Percentiles rank a stretch among this genome's conserved stretches.
Evolutionary conservation across 2,113 vertebrate genomes (phyloP).

Genomic region (Hipposideros armiger): DNA sequence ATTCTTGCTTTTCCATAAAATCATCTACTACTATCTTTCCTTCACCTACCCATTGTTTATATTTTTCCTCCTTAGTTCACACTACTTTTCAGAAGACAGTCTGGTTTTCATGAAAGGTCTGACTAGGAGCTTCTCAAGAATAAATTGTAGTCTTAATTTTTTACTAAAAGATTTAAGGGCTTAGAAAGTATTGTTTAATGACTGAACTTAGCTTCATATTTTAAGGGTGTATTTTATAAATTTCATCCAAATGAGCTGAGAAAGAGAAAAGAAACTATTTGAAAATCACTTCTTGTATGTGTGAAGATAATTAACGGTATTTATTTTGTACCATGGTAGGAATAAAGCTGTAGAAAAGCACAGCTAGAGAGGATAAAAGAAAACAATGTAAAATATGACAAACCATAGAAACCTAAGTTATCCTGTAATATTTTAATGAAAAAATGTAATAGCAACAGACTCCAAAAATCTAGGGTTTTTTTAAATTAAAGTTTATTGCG

Average conservation of each 20-base stretch:
- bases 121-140: background rate
- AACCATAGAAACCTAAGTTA: background rate
- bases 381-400: background rate
- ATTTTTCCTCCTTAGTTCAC: background rate
- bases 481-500: too few relatives aligned
- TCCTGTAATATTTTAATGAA: background rate
- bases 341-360: background rate
- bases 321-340: background rate
- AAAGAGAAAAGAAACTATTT: background rate
- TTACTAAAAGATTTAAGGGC: background rate
- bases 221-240: background rate
- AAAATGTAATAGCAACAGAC: background rate
- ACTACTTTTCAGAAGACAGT: background rate
- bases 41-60: background rate
- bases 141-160: background rate
- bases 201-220: background rate
- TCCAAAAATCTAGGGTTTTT: background rate
- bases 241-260: background rate
- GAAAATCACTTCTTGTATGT: background rate
- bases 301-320: background rate
- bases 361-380: background rate
- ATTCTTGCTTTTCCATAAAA: background rate
- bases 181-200: constrained; percentile 21
- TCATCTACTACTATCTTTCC: background rate
- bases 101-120: background rate